Base-by-base conservation (phyloP, 1,140 invertebrate species). In the Homarus americanus region DNA sequence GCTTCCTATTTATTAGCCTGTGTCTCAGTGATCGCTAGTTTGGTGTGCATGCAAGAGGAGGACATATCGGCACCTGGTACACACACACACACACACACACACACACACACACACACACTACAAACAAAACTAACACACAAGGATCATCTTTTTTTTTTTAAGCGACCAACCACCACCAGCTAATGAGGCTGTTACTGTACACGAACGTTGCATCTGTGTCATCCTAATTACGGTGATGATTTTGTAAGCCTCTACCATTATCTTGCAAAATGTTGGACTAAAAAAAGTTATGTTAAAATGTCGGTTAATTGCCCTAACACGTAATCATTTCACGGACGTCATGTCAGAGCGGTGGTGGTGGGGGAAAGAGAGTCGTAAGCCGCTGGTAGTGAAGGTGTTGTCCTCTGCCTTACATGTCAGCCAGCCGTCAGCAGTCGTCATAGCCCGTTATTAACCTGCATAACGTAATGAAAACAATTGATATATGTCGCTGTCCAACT, bases 391-490 rank as follows among this genome's bases (percentile, higher is more conserved):
- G 17, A 24, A 58, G 53, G 10, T 58, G 53, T 58, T 24, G 17
- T 3, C 53, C 53, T 58, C 9, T 17, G 17, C 44, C 53, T 58
- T 4, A 58, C 76, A 40, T 80, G 76, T 38, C n/a, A 20, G 36
- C 49, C 38, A 17, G 15, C 36, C 86, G 78, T 80, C 86, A 88
- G 63, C 78, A 34, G 24, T 49, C 78, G 53, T 88, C 78, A 41
- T 38, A 24, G 12, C 36, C 86, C 63, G 49, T 80, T 34, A 88
- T 88, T 72, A 79, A 72, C 41, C 76, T 63, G 53, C 58, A 88
- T 49, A 44, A 38, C 38, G 72, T 86, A 86, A 86, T 86, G 83
- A 86, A 86, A 76, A 53, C 83, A 49, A 34, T 32, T 86, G 69
- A 86, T 75, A 53, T 76, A 86, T n/a, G n/a, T 58, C 28, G 20